A percentile compares a stretch with the other conserved stretches of the same genome.
phyloP scores from a whole-genome alignment of 2,888 invertebrate species.

The Bembecia ichneumoniformis region DNA sequence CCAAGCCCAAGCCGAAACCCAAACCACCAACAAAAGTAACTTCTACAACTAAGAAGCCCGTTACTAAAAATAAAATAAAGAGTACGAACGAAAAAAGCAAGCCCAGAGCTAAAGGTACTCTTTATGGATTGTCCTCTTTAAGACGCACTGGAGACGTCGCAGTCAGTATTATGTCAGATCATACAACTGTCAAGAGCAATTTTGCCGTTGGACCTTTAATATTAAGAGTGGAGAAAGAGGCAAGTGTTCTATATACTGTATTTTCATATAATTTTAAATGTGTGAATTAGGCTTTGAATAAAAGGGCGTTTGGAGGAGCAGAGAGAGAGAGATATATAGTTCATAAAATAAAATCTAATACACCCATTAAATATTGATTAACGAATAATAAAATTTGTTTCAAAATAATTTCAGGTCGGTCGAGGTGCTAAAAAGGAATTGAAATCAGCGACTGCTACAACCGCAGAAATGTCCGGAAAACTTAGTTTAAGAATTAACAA shows the following conservation, averaged over 20 bases:
- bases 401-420: constrained; percentile 70
- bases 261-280: too few relatives aligned
- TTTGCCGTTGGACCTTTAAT: constrained; percentile 86
- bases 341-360: background rate
- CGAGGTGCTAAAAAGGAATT: constrained; percentile 85
- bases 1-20: constrained; percentile 33
- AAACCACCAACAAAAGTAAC: constrained; percentile 21
- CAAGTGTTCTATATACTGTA: constrained; percentile 21
- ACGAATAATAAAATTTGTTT: background rate
- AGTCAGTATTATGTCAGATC: constrained; percentile 83
- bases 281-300: background rate
- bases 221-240: constrained; percentile 84
- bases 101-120: constrained; percentile 81
- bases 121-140: constrained; percentile 85
- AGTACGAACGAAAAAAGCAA: constrained; percentile 59
- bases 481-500: constrained; percentile 83
- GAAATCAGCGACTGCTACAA: constrained; percentile 89
- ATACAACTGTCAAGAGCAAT: constrained; percentile 86
- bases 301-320: background rate
- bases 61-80: constrained; percentile 49
- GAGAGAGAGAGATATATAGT: background rate
- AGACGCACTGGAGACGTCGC: constrained; percentile 85
- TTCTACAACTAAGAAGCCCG: constrained; percentile 44
- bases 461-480: constrained; percentile 88
- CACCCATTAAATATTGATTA: background rate